Percentiles rank a stretch among this genome's conserved stretches.
Evolutionary conservation across 2,888 invertebrate species (phyloP).

Genomic region (Andricus curvator): DNA sequence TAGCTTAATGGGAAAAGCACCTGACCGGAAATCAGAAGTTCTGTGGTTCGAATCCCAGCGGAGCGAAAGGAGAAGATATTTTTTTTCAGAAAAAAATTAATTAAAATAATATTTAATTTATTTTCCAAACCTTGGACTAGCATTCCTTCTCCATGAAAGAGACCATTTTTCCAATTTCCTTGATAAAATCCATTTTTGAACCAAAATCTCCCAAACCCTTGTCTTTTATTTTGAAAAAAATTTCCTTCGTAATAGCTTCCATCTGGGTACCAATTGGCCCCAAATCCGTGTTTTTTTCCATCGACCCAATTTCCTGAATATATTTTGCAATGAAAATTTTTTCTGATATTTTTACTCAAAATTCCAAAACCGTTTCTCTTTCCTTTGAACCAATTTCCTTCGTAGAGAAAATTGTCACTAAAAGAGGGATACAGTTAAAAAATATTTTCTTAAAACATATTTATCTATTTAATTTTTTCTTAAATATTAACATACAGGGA

Average conservation of each 20-base stretch:
- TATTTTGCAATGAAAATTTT: constrained; percentile 44
- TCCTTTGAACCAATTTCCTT: constrained; percentile 82
- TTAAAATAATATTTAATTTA: neutral
- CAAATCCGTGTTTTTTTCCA: constrained; percentile 81
- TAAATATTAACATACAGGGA: neutral
- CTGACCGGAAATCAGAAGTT: no score
- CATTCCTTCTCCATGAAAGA: constrained; percentile 80
- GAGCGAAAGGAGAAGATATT: no score
- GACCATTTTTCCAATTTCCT: constrained; percentile 81
- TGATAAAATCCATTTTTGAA: constrained; percentile 82
- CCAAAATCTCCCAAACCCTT: constrained; percentile 84
- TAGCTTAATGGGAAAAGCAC: no score
- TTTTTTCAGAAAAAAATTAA: no score
- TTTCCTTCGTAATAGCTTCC: constrained; percentile 82
- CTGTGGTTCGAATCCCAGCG: no score
- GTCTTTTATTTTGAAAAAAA: constrained; percentile 78
- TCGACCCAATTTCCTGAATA: constrained; percentile 83
- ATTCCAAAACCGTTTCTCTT: constrained; percentile 82
- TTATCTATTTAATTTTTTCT: neutral
- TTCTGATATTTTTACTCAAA: constrained; percentile 65
- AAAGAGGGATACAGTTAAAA: neutral
- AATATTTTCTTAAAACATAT: neutral
- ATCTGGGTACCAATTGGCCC: constrained; percentile 81
- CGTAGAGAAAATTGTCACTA: constrained; percentile 78
- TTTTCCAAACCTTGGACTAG: constrained; percentile 67